A percentile compares a stretch with the other conserved stretches of the same genome.
These are phyloP conservation scores for Sarcophaga carnaria DNA, from an alignment of 2,888 invertebrate species.

Conservation along the genomic window DNA sequence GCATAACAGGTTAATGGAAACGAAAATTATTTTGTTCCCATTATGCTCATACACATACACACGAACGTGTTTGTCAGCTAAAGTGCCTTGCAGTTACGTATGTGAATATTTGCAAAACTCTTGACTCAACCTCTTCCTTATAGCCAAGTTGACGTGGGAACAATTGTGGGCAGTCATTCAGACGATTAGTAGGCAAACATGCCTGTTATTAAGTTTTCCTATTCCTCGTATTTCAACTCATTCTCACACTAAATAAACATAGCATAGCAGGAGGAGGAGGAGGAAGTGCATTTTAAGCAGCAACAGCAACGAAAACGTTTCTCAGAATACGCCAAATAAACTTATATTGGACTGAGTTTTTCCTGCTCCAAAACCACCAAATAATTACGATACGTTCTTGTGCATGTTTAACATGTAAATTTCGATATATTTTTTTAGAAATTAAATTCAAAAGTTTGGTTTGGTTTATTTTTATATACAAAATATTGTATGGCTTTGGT, in stretches of 20 bases:
- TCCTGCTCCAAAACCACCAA: too few relatives aligned
- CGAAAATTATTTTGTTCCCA: neutral
- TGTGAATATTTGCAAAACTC: slow-evolving; percentile 34
- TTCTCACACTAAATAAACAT: slow-evolving; percentile 12
- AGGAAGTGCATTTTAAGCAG: slow-evolving; percentile 40
- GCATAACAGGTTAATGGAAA: slow-evolving; percentile 27
- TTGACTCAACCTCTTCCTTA: slow-evolving; percentile 31
- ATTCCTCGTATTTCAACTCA: neutral
- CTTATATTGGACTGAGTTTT: slow-evolving; percentile 6
- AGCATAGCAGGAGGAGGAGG: neutral
- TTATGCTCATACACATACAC: slow-evolving; percentile 1
- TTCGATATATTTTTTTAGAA: neutral
- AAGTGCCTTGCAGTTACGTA: neutral
- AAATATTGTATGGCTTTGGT: neutral
- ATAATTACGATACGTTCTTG: too few relatives aligned
- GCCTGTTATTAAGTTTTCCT: slow-evolving; percentile 23
- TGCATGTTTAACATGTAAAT: neutral
- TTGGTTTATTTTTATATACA: neutral
- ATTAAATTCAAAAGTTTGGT: neutral
- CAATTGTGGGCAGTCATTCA: slow-evolving; percentile 38
- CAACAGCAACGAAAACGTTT: slow-evolving; percentile 11
- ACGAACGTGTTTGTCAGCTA: neutral
- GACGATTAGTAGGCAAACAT: neutral
- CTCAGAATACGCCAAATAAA: slow-evolving; percentile 26
- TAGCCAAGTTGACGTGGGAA: slow-evolving; percentile 11